Evolutionary conservation across 2,113 vertebrate species (phyloP).

Genomic region (Alectura lathami): DNA sequence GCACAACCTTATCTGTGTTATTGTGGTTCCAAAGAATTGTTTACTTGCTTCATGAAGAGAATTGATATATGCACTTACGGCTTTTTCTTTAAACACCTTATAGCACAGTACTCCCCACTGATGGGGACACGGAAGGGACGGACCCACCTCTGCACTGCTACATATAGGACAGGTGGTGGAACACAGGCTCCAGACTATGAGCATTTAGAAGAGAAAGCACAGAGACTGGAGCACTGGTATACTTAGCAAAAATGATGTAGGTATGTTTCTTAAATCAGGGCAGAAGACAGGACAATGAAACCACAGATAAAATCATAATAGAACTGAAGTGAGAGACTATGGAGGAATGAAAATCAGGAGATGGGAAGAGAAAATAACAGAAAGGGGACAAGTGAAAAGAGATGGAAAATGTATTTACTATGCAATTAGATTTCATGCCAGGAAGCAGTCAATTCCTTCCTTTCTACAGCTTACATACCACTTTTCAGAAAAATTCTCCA

Average conservation of each 20-base stretch:
- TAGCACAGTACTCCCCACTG: background rate
- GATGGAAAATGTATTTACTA: constrained; percentile 29
- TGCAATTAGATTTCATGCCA: constrained; percentile 42
- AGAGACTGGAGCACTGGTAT: background rate
- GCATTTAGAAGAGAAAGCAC: background rate
- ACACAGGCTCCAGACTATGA: background rate
- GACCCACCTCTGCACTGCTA: background rate
- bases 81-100: background rate
- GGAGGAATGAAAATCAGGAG: constrained; percentile 2
- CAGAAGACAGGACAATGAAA: background rate
- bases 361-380: constrained; percentile 5
- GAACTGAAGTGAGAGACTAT: background rate
- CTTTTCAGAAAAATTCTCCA: constrained; percentile 64
- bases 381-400: background rate
- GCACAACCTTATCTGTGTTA: background rate
- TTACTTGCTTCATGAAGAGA: background rate
- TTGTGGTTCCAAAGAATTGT: background rate
- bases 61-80: background rate
- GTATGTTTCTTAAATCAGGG: background rate
- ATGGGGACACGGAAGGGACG: background rate
- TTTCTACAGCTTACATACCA: constrained; percentile 23
- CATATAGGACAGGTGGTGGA: background rate
- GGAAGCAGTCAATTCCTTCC: constrained; percentile 7
- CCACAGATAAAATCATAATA: background rate
- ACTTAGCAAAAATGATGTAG: background rate